phyloP scores from a whole-genome alignment of 2,888 invertebrate species.

The Erebia epiphron region DNA sequence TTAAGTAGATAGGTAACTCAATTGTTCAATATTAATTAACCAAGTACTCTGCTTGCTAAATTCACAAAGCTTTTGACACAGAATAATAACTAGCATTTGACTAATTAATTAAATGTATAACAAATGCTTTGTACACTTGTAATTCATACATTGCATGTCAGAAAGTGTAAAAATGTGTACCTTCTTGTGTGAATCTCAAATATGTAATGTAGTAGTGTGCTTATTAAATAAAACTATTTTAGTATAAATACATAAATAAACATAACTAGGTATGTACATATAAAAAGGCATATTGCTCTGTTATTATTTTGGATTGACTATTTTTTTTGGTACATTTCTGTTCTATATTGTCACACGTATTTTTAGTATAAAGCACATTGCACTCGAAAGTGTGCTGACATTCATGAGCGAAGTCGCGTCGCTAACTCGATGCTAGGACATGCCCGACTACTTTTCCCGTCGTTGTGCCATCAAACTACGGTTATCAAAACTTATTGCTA shows the following conservation, averaged over 20 bases:
- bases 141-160: no score
- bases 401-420: slow-evolving; percentile 34
- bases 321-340: not conserved
- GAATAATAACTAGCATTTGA: no score
- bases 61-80: no score
- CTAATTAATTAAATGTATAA: no score
- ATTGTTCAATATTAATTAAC: not conserved
- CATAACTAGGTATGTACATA: no score
- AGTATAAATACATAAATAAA: no score
- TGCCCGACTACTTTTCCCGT: slow-evolving; percentile 47
- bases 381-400: slow-evolving; percentile 44
- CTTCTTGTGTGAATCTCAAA: no score
- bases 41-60: not conserved
- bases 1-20: not conserved
- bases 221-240: no score
- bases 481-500: not conserved
- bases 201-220: no score
- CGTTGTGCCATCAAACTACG: slow-evolving; percentile 36
- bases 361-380: slow-evolving; percentile 25
- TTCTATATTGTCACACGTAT: not conserved
- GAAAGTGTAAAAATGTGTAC: no score
- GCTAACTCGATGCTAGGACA: slow-evolving; percentile 37
- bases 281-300: no score
- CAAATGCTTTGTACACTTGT: no score
- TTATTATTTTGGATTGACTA: not conserved